phyloP scores from a whole-genome alignment of 53 echinoderm and acorn worm genomes.

The Hippasteria phrygiana region DNA sequence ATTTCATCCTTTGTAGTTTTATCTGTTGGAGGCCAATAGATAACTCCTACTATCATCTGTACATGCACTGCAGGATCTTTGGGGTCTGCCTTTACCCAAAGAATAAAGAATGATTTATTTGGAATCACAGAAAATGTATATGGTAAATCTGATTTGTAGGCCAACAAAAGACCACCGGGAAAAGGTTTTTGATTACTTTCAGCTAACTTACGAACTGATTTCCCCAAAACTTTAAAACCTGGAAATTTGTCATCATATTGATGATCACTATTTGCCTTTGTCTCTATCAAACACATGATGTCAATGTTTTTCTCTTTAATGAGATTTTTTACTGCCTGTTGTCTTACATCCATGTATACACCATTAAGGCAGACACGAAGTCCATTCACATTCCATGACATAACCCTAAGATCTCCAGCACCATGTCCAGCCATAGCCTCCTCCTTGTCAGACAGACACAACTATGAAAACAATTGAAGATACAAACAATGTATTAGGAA shows the following conservation, averaged over 20 bases:
- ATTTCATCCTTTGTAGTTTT: background rate
- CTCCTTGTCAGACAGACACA: background rate
- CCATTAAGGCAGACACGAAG: no score
- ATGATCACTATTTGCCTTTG: background rate
- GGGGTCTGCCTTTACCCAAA: slow-evolving; percentile 1
- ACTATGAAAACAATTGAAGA: no score
- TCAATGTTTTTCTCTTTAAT: background rate
- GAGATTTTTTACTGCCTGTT: background rate
- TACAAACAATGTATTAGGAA: no score
- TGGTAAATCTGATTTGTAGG: background rate
- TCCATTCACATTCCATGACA: background rate
- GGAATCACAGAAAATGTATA: background rate
- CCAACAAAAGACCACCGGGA: slow-evolving; percentile 11
- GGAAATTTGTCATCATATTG: background rate
- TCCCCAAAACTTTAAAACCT: background rate
- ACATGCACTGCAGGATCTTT: background rate
- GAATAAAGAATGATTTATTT: background rate
- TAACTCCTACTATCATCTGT: slow-evolving; percentile 2
- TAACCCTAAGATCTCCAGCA: background rate
- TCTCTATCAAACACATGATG: background rate
- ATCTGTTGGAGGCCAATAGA: background rate
- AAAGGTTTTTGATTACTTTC: background rate
- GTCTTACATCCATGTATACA: background rate
- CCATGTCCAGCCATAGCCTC: background rate
- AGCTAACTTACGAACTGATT: background rate